Evolutionary conservation across 2,888 invertebrate genomes (phyloP).

Genomic region (Xanthostigma xanthostigma): DNA sequence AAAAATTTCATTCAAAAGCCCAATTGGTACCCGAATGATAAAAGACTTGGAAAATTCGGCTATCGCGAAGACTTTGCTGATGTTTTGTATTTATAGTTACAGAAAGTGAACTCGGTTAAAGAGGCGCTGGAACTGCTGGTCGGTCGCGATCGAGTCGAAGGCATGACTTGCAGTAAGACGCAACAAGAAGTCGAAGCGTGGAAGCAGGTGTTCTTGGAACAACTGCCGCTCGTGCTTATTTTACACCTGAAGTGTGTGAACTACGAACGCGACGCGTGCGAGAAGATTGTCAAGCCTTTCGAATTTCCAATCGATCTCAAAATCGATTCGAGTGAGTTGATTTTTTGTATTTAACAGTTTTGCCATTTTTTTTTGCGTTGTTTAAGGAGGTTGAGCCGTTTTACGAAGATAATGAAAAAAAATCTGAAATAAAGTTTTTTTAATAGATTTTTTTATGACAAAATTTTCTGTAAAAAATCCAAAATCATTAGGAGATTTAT

Average conservation of each 20-base stretch:
- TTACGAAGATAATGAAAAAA: too few species aligned
- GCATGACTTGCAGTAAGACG: constrained; percentile 67
- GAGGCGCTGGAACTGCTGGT: constrained; percentile 80
- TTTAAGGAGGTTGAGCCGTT: too few species aligned
- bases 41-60: background rate
- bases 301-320: constrained; percentile 83
- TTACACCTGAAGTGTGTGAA: constrained; percentile 92
- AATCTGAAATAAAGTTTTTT: too few species aligned
- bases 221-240: constrained; percentile 75
- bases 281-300: constrained; percentile 82
- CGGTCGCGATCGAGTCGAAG: constrained; percentile 72
- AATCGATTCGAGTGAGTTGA: constrained; percentile 71
- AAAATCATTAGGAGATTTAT: too few species aligned
- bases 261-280: constrained; percentile 69
- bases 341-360: background rate
- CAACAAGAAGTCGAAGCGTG: constrained; percentile 76
- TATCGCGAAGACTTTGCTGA: background rate
- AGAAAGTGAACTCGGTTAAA: constrained; percentile 71
- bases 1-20: too few species aligned
- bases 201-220: constrained; percentile 79
- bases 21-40: too few species aligned
- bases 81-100: constrained; percentile 17
- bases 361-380: too few species aligned
- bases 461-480: too few species aligned
- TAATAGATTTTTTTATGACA: too few species aligned